These are phyloP conservation scores for Morelia viridis DNA, from an alignment of 2,797 vertebrate genomes.

Conservation along the genomic window DNA sequence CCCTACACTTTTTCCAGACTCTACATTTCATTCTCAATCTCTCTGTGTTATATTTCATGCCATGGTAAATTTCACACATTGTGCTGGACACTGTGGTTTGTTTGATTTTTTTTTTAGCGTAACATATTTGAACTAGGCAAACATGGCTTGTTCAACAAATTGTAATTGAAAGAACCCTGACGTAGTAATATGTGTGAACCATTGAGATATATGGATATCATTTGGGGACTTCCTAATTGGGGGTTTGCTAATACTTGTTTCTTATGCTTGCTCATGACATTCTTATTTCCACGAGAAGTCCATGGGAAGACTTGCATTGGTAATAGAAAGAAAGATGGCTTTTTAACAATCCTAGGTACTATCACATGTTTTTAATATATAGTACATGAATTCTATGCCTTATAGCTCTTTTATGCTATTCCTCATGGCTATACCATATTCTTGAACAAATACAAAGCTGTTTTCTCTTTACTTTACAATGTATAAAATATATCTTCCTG, in stretches of 20 bases:
- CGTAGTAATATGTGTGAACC: too few species aligned
- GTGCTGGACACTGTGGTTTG: not conserved
- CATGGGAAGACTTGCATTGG: not conserved
- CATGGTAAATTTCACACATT: too few species aligned
- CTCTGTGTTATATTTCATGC: not conserved
- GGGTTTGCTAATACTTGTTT: not conserved
- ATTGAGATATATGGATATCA: too few species aligned
- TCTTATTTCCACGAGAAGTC: too few species aligned
- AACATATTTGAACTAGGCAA: not conserved
- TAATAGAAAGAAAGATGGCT: not conserved
- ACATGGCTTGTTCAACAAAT: not conserved
- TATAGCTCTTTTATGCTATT: not conserved
- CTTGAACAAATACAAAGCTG: not conserved
- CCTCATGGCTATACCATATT: not conserved
- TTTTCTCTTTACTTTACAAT: not conserved
- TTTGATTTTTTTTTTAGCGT: not conserved
- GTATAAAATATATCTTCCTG: not conserved
- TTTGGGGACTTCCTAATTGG: too few species aligned
- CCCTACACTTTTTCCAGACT: not conserved
- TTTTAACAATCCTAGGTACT: slow-evolving; percentile 22
- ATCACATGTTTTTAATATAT: accelerated
- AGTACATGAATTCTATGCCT: not conserved
- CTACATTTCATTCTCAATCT: not conserved
- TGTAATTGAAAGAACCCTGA: not conserved
- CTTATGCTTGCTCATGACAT: not conserved